Base-by-base conservation (phyloP, 2,113 vertebrate species). In the Glaucidium brasilianum region DNA sequence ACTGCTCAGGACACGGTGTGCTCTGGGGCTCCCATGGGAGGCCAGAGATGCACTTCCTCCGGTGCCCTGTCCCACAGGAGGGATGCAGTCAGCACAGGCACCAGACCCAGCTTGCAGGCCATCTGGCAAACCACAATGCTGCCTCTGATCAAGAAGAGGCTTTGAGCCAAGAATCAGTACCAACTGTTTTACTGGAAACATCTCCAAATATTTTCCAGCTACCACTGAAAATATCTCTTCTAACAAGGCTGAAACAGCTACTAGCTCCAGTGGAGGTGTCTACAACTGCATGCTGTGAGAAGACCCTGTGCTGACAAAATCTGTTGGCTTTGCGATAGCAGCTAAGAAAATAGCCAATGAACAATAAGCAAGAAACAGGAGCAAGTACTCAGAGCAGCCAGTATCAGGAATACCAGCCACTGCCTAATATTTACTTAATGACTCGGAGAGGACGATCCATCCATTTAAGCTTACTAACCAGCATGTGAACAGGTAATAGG, bases 181-280 rank as follows among this genome's bases (percentile, higher is more conserved):
- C 80, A 82, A 85, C 85, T 64, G 85, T 68, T 92, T 94, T 83
- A 92, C 91, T 85, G 92, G 94, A 95, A 96, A 92, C 53, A 85
- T 32, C 91, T 83, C 71, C 71, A 88, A 93, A 53, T 78, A 56
- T 85, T 90, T 94, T 41, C 90, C 81, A 87, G 85, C n/a, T 67
- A 37, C 80, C 5, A 1, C 2, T 63, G 66, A 71, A 85, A 76
- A 81, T 4, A 35, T 5, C 27, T 37, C 29, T 43, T 50, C 0
- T 1, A 63, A 55, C 32, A 67, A 75, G 85, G 52, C 72, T n/a
- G 49, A 49, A 66, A 49, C 75, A 84, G 71, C 50, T 45, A 52
- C n/a, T 6, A 45, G 50, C 50, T 69, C 35, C 76, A 35, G 6
- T 7, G 41, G 47, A 85, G 53, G 71, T 34, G 30, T 50, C 60